Conservation (phyloP, 1,140 invertebrate genomes). For the Ruditapes philippinarum region DNA sequence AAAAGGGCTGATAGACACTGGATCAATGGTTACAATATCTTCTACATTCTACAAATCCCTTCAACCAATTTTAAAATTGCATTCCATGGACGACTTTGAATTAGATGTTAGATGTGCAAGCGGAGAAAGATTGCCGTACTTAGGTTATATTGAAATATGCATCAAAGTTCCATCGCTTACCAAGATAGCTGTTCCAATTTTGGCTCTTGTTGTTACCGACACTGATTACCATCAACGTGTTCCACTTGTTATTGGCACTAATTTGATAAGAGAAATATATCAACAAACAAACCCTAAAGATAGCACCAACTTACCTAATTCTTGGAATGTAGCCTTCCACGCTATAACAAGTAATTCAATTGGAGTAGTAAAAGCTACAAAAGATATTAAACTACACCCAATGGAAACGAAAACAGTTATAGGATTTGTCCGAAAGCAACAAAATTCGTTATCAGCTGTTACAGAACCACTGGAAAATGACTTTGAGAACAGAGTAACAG, state of each 20-base stretch:
- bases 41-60: neutral
- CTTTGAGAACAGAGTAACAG: neutral
- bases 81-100: neutral
- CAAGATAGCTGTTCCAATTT: neutral
- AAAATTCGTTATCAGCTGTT: neutral
- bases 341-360: neutral
- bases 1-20: neutral
- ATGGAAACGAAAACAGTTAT: conserved; percentile 16
- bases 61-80: neutral
- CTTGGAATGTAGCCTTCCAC: conserved; percentile 14
- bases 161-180: neutral
- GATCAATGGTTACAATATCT: conserved; percentile 10
- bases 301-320: neutral
- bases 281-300: neutral
- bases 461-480: conserved; percentile 7
- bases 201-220: neutral
- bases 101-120: conserved; percentile 20
- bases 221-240: neutral
- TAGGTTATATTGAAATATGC: neutral
- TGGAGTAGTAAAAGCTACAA: conserved; percentile 21
- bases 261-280: neutral
- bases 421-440: neutral
- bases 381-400: neutral
- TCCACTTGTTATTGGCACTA: conserved; percentile 10
- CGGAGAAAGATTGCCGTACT: neutral